phyloP scores from a whole-genome alignment of 2,797 vertebrate genomes.

The Balearica regulorum region DNA sequence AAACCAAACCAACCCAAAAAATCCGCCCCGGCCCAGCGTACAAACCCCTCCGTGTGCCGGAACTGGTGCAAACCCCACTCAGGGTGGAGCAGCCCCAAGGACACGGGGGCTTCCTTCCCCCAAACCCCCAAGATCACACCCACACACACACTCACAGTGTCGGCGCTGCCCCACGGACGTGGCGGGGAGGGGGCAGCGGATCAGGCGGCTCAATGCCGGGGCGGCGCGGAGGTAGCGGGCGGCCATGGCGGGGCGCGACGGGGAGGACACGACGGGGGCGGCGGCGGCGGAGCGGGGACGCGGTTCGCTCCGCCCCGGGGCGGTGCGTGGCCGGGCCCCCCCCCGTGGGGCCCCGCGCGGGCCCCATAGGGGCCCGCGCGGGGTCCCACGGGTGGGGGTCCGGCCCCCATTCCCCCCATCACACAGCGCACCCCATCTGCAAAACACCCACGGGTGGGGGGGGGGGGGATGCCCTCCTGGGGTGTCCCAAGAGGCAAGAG shows the following conservation, averaged over 20 bases:
- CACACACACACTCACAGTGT: conserved; percentile 45
- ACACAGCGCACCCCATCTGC: background rate
- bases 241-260: conserved; percentile 17
- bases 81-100: background rate
- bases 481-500: too few relatives aligned
- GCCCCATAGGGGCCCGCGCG: background rate
- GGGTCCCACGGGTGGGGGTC: background rate
- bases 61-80: background rate
- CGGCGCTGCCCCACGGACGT: background rate
- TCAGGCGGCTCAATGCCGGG: background rate
- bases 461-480: background rate
- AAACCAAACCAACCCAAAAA: background rate
- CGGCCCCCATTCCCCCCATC: background rate
- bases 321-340: background rate
- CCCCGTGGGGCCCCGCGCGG: background rate
- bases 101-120: background rate
- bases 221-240: conserved; percentile 16
- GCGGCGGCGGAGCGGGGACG: background rate
- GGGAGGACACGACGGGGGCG: background rate
- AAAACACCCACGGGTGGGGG: background rate
- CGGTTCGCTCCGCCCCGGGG: conserved; percentile 29
- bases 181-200: background rate
- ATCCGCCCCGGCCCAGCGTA: background rate
- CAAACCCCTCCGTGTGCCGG: background rate
- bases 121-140: background rate